Percentiles rank a stretch among this genome's conserved stretches.
Conservation (phyloP, 30 jellyfish, hydroid and myxozoan species). For the Hydra vulgaris region DNA sequence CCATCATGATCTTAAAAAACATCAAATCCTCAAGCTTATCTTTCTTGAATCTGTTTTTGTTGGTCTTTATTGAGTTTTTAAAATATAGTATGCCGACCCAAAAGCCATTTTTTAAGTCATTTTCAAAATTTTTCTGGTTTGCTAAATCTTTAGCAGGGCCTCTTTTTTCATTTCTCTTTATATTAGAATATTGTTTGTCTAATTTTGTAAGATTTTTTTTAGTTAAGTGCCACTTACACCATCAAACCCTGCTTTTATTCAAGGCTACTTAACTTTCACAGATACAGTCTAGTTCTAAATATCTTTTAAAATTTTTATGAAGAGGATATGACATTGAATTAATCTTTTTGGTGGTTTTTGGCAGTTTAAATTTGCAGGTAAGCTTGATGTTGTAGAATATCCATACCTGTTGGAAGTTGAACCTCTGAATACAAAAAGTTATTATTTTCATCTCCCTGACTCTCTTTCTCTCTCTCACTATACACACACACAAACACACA, state of each 20-base stretch:
- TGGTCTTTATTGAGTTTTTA: too few relatives aligned
- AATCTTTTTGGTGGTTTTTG: not conserved
- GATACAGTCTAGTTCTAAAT: not conserved
- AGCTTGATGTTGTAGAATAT: not conserved
- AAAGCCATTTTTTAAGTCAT: too few relatives aligned
- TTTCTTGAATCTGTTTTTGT: too few relatives aligned
- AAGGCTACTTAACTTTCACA: not conserved
- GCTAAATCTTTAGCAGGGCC: too few relatives aligned
- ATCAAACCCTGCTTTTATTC: not conserved
- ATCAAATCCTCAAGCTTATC: too few relatives aligned
- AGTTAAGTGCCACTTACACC: not conserved
- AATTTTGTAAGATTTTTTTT: not conserved
- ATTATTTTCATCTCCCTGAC: not conserved
- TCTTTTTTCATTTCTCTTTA: too few relatives aligned
- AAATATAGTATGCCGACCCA: too few relatives aligned
- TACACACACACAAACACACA: too few relatives aligned
- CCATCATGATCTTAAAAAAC: too few relatives aligned
- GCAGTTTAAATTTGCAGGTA: not conserved
- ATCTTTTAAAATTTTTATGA: not conserved
- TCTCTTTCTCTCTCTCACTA: not conserved
- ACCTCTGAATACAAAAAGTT: not conserved
- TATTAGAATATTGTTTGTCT: too few relatives aligned
- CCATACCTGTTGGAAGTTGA: not conserved
- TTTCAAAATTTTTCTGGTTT: too few relatives aligned
- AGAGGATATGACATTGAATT: not conserved